phyloP scores from a whole-genome alignment of 2,113 vertebrate species.

The Bostrychus sinensis region DNA sequence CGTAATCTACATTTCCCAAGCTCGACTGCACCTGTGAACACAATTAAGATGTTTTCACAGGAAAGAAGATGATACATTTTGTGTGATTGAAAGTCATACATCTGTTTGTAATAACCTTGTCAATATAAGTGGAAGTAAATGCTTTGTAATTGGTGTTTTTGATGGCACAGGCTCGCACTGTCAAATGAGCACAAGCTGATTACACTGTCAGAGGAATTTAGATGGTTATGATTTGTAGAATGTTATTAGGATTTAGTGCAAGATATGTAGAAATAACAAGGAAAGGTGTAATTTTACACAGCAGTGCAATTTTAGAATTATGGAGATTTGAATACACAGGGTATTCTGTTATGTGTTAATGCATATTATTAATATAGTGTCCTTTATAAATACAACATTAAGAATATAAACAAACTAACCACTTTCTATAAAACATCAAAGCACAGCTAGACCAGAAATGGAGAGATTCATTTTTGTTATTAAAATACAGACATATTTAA shows the following conservation, averaged over 20 bases:
- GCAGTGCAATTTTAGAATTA: no score
- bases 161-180: constrained; percentile 30
- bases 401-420: no score
- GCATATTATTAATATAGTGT: no score
- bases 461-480: no score
- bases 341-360: no score
- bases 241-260: constrained; percentile 35
- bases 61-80: constrained; percentile 53
- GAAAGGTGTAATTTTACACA: constrained; percentile 27
- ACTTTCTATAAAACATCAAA: no score
- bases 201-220: constrained; percentile 40
- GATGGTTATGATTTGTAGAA: constrained; percentile 50
- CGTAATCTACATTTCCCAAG: constrained; percentile 32
- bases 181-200: constrained; percentile 51
- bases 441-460: no score
- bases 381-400: no score
- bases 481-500: no score
- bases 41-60: constrained; percentile 55
- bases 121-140: constrained; percentile 52
- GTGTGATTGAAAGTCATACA: constrained; percentile 60
- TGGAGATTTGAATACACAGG: no score
- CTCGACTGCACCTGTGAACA: constrained; percentile 53
- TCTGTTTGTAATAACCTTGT: constrained; percentile 50
- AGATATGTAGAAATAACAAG: constrained; percentile 21
- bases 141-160: constrained; percentile 55